Evolutionary conservation across 2,888 invertebrate genomes (phyloP).

Genomic region (Netelia melanura): DNA sequence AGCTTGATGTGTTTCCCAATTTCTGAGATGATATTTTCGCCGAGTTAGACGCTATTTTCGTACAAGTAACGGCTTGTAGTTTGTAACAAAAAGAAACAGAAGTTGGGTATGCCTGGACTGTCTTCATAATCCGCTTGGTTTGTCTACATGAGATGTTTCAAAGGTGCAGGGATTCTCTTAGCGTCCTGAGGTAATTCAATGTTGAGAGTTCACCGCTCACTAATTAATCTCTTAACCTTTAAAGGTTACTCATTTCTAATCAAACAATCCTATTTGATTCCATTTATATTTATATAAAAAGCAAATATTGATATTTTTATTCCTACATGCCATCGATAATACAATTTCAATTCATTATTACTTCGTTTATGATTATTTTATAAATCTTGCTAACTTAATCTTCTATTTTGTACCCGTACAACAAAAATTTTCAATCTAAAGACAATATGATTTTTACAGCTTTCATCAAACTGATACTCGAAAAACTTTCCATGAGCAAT

Average conservation of each 20-base stretch:
- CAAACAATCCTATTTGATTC: background rate
- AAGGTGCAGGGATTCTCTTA: constrained; percentile 16
- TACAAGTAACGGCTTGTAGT: background rate
- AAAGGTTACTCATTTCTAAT: background rate
- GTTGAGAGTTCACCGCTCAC: too few relatives aligned
- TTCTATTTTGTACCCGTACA: too few relatives aligned
- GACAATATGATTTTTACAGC: constrained; percentile 28
- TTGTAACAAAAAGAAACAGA: background rate
- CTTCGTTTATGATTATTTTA: too few relatives aligned
- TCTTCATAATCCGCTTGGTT: constrained; percentile 16
- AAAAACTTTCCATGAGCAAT: constrained; percentile 70
- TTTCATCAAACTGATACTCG: background rate
- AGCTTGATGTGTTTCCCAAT: background rate
- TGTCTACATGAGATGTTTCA: constrained; percentile 41
- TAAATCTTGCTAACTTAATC: too few relatives aligned
- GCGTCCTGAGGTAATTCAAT: constrained; percentile 30
- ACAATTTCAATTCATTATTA: too few relatives aligned
- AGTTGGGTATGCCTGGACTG: background rate
- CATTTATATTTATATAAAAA: too few relatives aligned
- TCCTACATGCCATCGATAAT: too few relatives aligned
- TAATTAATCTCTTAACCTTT: background rate
- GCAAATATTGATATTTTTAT: too few relatives aligned
- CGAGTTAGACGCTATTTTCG: background rate
- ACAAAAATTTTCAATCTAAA: too few relatives aligned
- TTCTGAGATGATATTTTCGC: background rate